Conservation (phyloP, 2,113 vertebrate genomes). For the Hylia prasina region DNA sequence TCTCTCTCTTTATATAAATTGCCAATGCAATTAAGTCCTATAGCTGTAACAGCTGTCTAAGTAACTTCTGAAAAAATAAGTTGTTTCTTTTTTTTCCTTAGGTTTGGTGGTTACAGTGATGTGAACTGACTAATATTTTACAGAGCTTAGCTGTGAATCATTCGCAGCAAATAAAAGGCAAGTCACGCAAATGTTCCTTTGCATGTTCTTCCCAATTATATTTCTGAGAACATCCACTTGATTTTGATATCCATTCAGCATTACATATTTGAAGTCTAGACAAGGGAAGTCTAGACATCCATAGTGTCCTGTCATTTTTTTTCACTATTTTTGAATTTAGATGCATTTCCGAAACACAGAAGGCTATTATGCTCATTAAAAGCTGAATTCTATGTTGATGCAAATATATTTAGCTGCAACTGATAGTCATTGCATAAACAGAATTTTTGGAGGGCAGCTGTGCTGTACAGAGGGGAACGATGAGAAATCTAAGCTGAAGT, state of each 20-base stretch:
- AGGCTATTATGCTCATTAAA: neutral
- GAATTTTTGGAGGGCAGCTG: neutral
- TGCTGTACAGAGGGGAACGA: fast-evolving
- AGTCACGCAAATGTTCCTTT: neutral
- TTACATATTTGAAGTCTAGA: constrained; percentile 1
- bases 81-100: neutral
- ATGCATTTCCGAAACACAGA: neutral
- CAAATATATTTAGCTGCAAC: neutral
- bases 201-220: neutral
- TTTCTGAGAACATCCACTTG: neutral
- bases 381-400: neutral
- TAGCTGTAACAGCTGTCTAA: neutral
- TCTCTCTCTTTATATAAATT: neutral
- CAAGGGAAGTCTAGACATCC: neutral
- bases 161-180: constrained; percentile 7
- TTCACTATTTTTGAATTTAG: neutral
- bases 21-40: neutral
- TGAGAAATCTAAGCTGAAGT: neutral
- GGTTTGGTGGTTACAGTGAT: neutral
- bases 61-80: neutral
- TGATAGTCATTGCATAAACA: neutral
- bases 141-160: neutral
- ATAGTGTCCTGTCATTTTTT: neutral
- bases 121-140: constrained; percentile 6
- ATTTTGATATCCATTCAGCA: neutral